Conservation (phyloP, 2,113 vertebrate species). For the Tauraco erythrolophus region DNA sequence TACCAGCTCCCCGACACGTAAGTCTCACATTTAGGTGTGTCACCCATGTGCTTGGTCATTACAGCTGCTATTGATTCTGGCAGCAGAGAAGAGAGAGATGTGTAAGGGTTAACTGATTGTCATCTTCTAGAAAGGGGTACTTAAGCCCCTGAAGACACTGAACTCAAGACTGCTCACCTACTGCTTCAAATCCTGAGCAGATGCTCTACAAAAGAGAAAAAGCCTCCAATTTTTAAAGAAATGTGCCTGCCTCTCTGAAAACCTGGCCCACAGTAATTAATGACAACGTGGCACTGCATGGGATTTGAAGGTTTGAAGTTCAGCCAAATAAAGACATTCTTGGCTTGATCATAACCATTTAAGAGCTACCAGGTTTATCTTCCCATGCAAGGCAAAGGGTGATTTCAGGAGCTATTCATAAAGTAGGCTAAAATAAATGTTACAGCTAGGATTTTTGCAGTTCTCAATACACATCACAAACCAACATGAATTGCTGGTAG, state of each 20-base stretch:
- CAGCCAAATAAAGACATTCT: conserved; percentile 62
- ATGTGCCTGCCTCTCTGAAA: neutral
- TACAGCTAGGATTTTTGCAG: neutral
- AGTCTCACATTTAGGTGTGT: neutral
- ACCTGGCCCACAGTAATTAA: conserved; percentile 39
- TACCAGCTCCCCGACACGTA: neutral
- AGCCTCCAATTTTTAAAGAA: neutral
- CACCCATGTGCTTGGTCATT: neutral
- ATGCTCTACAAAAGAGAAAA: neutral
- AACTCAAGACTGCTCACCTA: neutral
- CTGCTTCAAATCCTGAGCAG: neutral
- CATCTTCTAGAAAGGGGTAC: neutral
- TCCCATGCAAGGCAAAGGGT: conserved; percentile 41
- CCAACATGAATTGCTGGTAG: neutral
- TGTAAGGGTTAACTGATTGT: neutral
- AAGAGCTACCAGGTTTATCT: conserved; percentile 64
- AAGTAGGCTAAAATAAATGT: neutral
- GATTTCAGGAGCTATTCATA: conserved; percentile 46
- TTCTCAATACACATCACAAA: neutral
- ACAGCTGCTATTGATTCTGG: neutral
- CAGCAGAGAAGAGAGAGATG: neutral
- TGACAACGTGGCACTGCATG: conserved; percentile 29
- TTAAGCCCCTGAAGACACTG: neutral
- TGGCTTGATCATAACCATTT: conserved; percentile 54
- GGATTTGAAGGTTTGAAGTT: conserved; percentile 60